phyloP scores from a whole-genome alignment of 2,888 invertebrate species.

The Apodemia mormo region DNA sequence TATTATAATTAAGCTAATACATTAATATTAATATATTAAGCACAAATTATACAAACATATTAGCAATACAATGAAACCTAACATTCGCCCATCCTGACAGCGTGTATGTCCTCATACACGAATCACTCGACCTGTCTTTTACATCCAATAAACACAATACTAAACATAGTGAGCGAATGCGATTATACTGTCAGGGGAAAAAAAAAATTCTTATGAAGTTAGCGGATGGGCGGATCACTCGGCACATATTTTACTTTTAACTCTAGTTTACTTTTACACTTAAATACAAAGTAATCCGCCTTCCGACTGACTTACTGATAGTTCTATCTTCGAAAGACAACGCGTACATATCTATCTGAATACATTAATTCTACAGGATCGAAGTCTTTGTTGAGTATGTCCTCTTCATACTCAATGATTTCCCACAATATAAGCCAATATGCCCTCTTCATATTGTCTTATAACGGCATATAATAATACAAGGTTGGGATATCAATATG shows the following conservation, averaged over 20 bases:
- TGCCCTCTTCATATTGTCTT: too few species aligned
- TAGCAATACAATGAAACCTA: too few species aligned
- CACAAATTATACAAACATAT: neutral
- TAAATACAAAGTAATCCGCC: neutral
- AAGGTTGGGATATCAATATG: too few species aligned
- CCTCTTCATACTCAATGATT: too few species aligned
- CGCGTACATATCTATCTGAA: neutral
- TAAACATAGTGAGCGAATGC: too few species aligned
- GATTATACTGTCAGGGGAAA: too few species aligned
- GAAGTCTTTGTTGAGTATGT: too few species aligned
- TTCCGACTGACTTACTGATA: neutral
- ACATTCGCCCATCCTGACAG: neutral
- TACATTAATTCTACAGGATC: neutral
- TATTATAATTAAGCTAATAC: neutral
- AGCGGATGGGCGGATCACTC: too few species aligned
- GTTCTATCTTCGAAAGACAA: neutral
- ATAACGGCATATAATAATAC: too few species aligned
- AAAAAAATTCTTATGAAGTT: neutral
- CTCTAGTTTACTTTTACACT: neutral
- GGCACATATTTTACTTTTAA: too few species aligned
- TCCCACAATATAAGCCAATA: too few species aligned
- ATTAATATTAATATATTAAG: neutral
- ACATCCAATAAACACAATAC: neutral
- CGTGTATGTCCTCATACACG: neutral
- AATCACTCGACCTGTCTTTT: neutral